phyloP scores from a whole-genome alignment of 1,140 invertebrate species.

The Philotrypesis tridentata region DNA sequence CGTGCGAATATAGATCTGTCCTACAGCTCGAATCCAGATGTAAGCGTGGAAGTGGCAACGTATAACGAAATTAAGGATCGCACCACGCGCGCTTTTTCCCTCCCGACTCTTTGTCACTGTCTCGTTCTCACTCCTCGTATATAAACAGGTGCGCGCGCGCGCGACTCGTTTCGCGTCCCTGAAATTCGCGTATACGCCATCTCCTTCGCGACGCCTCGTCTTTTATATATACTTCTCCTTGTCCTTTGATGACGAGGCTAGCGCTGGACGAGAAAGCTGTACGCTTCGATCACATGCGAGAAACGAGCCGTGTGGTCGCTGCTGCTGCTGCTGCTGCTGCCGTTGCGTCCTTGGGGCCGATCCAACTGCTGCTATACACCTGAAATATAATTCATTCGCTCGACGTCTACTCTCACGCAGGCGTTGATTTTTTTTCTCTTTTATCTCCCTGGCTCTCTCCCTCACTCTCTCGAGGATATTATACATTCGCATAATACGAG shows the following conservation, averaged over 20 bases:
- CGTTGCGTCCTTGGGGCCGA: constrained; percentile 15
- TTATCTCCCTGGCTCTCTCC: constrained; percentile 2
- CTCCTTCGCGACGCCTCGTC: background rate
- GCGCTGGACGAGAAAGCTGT: background rate
- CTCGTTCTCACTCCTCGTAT: background rate
- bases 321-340: too few species aligned
- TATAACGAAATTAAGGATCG: background rate
- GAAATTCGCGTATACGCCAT: background rate
- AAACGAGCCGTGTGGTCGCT: constrained; percentile 24
- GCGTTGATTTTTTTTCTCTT: constrained; percentile 14
- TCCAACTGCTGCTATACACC: background rate
- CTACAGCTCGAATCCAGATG: too few species aligned
- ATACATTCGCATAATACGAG: too few species aligned
- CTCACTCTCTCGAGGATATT: background rate
- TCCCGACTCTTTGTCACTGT: background rate
- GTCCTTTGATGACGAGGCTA: background rate
- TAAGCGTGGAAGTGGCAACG: background rate
- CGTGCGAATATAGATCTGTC: background rate
- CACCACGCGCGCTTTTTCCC: background rate
- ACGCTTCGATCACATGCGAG: background rate
- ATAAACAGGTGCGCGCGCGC: background rate
- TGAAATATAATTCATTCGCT: constrained; percentile 40
- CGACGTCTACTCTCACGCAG: background rate
- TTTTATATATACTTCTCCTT: constrained; percentile 18
- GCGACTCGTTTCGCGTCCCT: background rate